A percentile compares a stretch with the other conserved stretches of the same genome.
Conservation (phyloP, 2,797 vertebrate genomes). For the Ataeniobius toweri region DNA sequence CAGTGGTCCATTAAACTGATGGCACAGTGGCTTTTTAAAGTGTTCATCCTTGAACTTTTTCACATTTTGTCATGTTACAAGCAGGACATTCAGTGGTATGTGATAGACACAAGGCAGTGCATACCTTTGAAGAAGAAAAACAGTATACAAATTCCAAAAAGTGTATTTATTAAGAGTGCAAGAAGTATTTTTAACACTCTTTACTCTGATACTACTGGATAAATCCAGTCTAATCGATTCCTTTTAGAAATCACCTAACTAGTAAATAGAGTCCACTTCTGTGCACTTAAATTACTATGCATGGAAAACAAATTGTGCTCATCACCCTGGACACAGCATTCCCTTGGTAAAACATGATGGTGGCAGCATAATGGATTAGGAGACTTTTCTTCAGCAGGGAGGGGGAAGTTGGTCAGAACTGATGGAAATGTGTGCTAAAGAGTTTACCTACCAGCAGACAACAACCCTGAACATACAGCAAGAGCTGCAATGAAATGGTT, state of each 20-base stretch:
- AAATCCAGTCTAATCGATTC: background rate
- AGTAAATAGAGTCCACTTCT: too few relatives aligned
- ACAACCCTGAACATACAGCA: too few relatives aligned
- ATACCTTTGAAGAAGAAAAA: background rate
- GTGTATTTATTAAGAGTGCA: background rate
- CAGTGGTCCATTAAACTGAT: background rate
- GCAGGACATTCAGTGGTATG: background rate
- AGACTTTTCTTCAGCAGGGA: too few relatives aligned
- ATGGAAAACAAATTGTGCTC: too few relatives aligned
- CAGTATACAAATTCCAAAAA: background rate
- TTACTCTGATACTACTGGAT: too few relatives aligned
- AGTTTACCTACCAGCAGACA: background rate
- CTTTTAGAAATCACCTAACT: background rate
- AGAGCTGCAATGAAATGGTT: too few relatives aligned
- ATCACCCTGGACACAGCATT: too few relatives aligned
- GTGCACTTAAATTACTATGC: too few relatives aligned
- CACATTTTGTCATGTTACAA: background rate
- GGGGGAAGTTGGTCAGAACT: too few relatives aligned
- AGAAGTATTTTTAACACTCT: too few relatives aligned
- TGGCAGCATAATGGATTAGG: too few relatives aligned
- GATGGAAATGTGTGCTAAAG: background rate
- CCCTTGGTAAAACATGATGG: too few relatives aligned
- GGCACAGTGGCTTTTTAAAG: background rate
- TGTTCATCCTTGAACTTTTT: background rate
- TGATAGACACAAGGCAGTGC: background rate